Conservation (phyloP, 2,797 vertebrate genomes). For the Nasua narica region DNA sequence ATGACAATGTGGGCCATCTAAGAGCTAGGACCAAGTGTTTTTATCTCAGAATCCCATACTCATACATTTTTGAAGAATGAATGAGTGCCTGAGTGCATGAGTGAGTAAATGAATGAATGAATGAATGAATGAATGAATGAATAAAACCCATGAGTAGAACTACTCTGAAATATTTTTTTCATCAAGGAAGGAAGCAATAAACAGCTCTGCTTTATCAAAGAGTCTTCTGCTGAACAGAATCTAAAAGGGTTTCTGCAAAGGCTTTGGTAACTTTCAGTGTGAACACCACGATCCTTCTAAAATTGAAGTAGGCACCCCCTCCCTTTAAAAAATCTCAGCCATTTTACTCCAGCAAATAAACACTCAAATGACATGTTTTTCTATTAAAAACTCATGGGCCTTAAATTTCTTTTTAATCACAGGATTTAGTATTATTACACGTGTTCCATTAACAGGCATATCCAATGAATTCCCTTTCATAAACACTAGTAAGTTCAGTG, state of each 20-base stretch:
- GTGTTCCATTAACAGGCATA: conserved; percentile 76
- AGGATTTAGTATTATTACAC: conserved; percentile 80
- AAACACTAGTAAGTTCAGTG: conserved; percentile 77
- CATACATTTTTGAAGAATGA: neutral
- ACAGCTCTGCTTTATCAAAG: neutral
- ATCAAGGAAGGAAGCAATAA: neutral
- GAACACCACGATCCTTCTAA: conserved; percentile 42
- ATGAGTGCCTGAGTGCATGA: too few relatives aligned
- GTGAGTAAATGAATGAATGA: neutral
- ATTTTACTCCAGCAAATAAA: conserved; percentile 74
- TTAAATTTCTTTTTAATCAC: conserved; percentile 81
- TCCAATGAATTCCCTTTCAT: conserved; percentile 78
- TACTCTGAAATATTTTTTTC: neutral
- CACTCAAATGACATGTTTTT: conserved; percentile 79
- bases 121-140: neutral
- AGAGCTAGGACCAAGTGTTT: neutral
- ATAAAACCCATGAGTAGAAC: neutral
- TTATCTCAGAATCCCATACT: neutral
- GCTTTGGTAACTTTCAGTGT: neutral
- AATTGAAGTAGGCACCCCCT: conserved; percentile 26
- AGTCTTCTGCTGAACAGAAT: conserved; percentile 29
- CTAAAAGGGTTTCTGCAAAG: neutral
- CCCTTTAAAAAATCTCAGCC: conserved; percentile 25
- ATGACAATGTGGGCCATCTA: neutral
- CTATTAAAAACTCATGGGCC: conserved; percentile 73